Evolutionary conservation across 2,113 vertebrate species (phyloP).

Genomic region (Lasiurus borealis): DNA sequence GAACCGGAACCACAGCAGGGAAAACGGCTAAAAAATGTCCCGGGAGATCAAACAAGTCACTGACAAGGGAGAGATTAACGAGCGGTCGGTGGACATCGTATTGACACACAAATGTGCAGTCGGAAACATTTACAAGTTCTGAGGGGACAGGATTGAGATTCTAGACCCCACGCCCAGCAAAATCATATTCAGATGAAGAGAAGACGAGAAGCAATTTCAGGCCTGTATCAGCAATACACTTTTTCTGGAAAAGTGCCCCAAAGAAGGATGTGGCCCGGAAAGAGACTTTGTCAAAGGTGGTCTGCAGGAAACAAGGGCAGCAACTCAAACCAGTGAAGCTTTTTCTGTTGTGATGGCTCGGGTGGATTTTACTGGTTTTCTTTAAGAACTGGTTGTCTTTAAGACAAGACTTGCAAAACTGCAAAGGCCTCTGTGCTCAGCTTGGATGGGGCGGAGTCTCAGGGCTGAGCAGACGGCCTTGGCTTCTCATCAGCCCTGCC

Average conservation of each 20-base stretch:
- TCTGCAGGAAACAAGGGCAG: neutral
- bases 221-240: neutral
- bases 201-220: neutral
- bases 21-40: neutral
- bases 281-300: neutral
- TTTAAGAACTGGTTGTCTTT: neutral
- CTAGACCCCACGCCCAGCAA: neutral
- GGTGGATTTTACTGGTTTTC: neutral
- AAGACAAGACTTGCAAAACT: too few relatives aligned
- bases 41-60: neutral
- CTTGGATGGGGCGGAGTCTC: too few relatives aligned
- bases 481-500: too few relatives aligned
- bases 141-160: neutral
- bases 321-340: neutral
- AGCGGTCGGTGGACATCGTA: neutral
- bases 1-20: neutral
- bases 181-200: neutral
- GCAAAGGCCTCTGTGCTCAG: too few relatives aligned
- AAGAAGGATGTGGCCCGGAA: neutral
- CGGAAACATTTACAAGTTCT: neutral
- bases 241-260: neutral
- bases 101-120: neutral
- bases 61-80: neutral
- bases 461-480: too few relatives aligned
- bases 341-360: neutral